Evolutionary conservation across 2,113 vertebrate genomes (phyloP).

Genomic region (Meleagris gallopavo): DNA sequence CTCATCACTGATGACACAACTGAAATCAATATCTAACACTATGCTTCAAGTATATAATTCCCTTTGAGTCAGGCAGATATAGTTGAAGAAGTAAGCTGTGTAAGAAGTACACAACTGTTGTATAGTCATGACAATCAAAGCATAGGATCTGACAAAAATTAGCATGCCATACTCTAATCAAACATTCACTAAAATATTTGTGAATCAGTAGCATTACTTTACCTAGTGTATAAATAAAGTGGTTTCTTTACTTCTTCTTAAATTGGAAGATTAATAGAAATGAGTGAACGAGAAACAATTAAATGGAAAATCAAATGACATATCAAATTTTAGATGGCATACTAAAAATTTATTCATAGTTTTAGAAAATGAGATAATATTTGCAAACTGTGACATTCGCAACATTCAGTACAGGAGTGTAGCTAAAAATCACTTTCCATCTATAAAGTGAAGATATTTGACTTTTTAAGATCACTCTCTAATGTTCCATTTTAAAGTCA

Average conservation of each 20-base stretch:
- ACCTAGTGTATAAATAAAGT: neutral
- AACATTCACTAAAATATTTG: neutral
- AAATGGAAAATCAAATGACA: neutral
- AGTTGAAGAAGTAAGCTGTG: neutral
- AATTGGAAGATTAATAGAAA: neutral
- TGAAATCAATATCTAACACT: neutral
- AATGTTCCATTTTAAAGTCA: neutral
- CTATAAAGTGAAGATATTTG: neutral
- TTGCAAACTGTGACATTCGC: neutral
- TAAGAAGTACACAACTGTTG: neutral
- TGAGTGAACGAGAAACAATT: neutral
- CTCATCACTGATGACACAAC: rapidly evolving
- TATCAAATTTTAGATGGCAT: neutral
- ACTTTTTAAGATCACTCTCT: neutral
- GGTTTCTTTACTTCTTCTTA: neutral
- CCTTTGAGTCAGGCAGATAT: neutral
- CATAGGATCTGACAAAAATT: neutral
- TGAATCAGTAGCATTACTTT: neutral
- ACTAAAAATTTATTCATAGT: neutral
- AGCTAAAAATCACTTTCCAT: neutral
- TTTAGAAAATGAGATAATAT: neutral
- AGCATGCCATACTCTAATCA: neutral
- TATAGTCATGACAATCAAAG: neutral
- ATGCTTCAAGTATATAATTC: neutral
- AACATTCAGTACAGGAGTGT: neutral